Evolutionary conservation across 2,797 vertebrate species (phyloP), one percentile per base, ranked within the genome.

Genomic region (Enteromius argenteus): DNA sequence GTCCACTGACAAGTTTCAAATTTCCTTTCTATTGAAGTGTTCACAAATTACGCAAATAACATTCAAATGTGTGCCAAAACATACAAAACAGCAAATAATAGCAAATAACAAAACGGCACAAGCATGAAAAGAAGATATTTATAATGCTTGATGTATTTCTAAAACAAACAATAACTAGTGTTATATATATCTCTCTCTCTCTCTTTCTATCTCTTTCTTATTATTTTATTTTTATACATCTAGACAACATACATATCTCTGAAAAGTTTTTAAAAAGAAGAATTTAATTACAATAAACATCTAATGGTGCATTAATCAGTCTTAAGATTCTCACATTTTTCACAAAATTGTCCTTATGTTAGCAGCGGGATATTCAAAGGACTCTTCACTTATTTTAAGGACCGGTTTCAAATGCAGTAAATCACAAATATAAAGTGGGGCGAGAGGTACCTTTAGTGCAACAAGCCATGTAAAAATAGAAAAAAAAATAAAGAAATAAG

Each of bases 371-470:
- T 56, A 68, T 53, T 83, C 39, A 83, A 56, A 58, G 0, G 13
- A 42, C 32, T 80, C 53, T 81, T 76, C 53, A 62, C 42, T 46
- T 78, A 78, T 75, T 81, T n/a, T 78, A 77, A 46, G 49, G 73
- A 68, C 60, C 23, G 53, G 23, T 68, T 88, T 78, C 49, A 67
- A 79, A 74, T 13, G n/a, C 21, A 5, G 37, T 68, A 72, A 71
- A 30, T 35, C 46, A 69, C 80, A 85, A 27, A 82, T 74, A 79
- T 35, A 67, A 75, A 5, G 27, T 68, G 13, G 42, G 49, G 37
- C 35, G 13, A 64, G 32, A 11, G 60, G 85, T 85, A 88, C 80
- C 88, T 84, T 81, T 60, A 88, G 86, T 88, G 86, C 88, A 89
- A 82, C 78, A 88, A 81, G 62, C 44, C 8, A 58, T 46, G 32